These are phyloP conservation scores for Pangasius larnaudii DNA, from an alignment of 2,797 vertebrate species.

Conservation along the genomic window DNA sequence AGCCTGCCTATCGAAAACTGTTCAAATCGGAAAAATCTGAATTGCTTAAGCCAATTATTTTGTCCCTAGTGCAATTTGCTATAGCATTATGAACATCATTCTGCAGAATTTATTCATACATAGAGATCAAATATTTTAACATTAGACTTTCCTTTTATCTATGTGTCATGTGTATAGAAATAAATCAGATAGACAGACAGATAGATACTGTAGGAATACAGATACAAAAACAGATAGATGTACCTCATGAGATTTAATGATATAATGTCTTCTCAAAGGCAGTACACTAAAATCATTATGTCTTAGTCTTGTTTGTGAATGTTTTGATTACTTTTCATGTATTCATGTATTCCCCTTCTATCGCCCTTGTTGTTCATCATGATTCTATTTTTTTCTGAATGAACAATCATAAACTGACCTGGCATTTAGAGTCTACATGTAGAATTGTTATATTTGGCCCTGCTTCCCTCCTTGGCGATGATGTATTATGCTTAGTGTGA, in stretches of 20 bases:
- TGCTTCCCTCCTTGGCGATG: slow-evolving; percentile 55
- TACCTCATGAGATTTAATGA: neutral
- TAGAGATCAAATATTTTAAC: neutral
- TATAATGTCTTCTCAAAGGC: neutral
- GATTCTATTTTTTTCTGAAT: neutral
- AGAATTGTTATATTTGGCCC: slow-evolving; percentile 53
- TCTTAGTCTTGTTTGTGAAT: neutral
- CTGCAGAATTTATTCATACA: neutral
- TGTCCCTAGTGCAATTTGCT: neutral
- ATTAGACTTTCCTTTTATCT: neutral
- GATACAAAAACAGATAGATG: neutral
- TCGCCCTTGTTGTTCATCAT: neutral
- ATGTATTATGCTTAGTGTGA: slow-evolving; percentile 73
- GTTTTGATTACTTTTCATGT: neutral
- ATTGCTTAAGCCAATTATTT: neutral
- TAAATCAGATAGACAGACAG: neutral
- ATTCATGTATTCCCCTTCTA: too few species aligned
- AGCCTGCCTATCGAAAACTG: slow-evolving; percentile 8
- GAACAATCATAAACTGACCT: slow-evolving; percentile 53
- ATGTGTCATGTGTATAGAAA: neutral
- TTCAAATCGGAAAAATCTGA: neutral
- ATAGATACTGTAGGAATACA: too few species aligned
- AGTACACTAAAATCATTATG: neutral
- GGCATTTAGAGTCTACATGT: slow-evolving; percentile 69
- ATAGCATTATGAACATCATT: neutral